Conservation (phyloP, 2,888 invertebrate species). For the Ashinkailepas kermadecensis region DNA sequence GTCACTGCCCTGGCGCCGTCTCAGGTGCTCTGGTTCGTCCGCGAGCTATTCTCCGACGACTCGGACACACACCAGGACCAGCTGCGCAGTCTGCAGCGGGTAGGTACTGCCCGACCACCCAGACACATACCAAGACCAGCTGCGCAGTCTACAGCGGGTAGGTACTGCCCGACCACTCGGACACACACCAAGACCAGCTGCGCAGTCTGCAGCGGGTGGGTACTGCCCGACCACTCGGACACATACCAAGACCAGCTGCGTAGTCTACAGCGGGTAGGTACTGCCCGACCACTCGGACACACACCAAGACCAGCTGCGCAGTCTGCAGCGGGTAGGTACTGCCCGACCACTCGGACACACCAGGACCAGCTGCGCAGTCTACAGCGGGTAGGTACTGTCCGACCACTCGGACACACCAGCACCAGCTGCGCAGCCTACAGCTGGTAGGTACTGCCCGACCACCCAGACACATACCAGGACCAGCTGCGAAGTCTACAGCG, state of each 20-base stretch:
- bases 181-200: background rate
- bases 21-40: constrained; percentile 14
- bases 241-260: background rate
- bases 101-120: background rate
- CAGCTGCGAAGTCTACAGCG: constrained; percentile 18
- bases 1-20: constrained; percentile 17
- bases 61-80: background rate
- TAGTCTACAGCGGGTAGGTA: background rate
- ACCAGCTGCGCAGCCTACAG: constrained; percentile 18
- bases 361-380: no score
- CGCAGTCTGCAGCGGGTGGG: constrained; percentile 13
- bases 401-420: background rate
- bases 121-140: background rate
- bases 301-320: no score
- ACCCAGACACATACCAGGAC: background rate
- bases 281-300: no score
- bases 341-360: background rate
- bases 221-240: background rate
- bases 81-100: constrained; percentile 21
- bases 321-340: no score
- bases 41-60: constrained; percentile 2
- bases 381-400: no score
- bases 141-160: constrained; percentile 18
- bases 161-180: background rate
- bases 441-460: background rate